Conservation (phyloP, 2,797 vertebrate genomes). For the Leptodactylus fallax region DNA sequence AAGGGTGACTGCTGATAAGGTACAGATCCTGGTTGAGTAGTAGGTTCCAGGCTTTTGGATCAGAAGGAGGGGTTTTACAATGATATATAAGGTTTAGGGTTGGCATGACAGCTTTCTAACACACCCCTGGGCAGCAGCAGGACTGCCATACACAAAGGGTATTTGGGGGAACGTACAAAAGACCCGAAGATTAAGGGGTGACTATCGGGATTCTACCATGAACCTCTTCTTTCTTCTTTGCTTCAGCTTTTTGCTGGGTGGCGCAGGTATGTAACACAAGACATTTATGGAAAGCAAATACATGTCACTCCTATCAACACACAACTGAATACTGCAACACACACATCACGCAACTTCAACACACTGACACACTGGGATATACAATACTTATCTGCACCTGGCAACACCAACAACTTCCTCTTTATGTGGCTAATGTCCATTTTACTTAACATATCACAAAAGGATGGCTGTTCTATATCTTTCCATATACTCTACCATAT, state of each 20-base stretch:
- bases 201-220: constrained; percentile 38
- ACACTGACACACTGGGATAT: background rate
- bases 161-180: constrained; percentile 13
- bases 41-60: constrained; percentile 3
- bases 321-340: background rate
- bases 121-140: constrained; percentile 50
- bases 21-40: constrained; percentile 31
- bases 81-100: constrained; percentile 48
- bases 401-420: background rate
- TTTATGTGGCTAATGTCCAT: background rate
- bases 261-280: constrained; percentile 53
- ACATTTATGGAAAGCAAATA: background rate
- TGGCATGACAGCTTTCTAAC: constrained; percentile 44
- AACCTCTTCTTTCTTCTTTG: constrained; percentile 33
- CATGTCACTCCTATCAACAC: background rate
- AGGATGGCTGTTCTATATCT: background rate
- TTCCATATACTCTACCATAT: too few relatives aligned
- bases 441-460: background rate
- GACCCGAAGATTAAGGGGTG: constrained; percentile 12
- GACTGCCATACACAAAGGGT: constrained; percentile 50
- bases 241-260: constrained; percentile 46
- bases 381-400: background rate
- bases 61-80: constrained; percentile 46
- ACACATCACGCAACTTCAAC: constrained; percentile 19
- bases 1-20: constrained; percentile 44